These are phyloP conservation scores for Cosmia trapezina DNA, from an alignment of 2,888 invertebrate species.

Conservation along the genomic window DNA sequence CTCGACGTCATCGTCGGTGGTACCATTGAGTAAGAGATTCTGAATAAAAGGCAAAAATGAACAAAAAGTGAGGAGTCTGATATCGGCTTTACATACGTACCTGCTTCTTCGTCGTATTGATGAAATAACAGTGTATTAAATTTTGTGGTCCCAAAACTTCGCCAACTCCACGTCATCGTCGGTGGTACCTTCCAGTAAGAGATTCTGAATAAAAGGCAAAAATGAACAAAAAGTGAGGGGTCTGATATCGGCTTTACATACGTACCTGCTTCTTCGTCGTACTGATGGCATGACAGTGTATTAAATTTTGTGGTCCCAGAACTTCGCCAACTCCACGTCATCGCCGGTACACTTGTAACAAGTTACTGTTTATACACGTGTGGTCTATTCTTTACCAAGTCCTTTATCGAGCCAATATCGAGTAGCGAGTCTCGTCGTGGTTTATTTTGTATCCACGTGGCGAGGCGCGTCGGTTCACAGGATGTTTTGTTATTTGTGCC, in stretches of 20 bases:
- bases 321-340: neutral
- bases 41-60: too few species aligned
- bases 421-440: slow-evolving; percentile 56
- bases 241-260: too few species aligned
- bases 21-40: too few species aligned
- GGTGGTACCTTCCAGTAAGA: too few species aligned
- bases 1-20: neutral
- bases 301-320: neutral
- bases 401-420: slow-evolving; percentile 75
- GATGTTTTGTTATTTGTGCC: slow-evolving; percentile 55
- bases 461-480: slow-evolving; percentile 18
- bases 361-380: neutral
- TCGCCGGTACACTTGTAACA: too few species aligned
- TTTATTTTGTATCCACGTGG: slow-evolving; percentile 60
- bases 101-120: neutral
- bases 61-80: too few species aligned
- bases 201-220: too few species aligned
- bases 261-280: neutral
- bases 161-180: neutral
- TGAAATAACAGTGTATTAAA: neutral
- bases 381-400: slow-evolving; percentile 8
- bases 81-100: too few species aligned
- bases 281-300: neutral
- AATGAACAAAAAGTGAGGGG: too few species aligned
- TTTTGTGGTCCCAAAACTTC: neutral